These are phyloP conservation scores for Peromyscus polionotus DNA, from an alignment of 2,113 vertebrate genomes.

Conservation along the genomic window DNA sequence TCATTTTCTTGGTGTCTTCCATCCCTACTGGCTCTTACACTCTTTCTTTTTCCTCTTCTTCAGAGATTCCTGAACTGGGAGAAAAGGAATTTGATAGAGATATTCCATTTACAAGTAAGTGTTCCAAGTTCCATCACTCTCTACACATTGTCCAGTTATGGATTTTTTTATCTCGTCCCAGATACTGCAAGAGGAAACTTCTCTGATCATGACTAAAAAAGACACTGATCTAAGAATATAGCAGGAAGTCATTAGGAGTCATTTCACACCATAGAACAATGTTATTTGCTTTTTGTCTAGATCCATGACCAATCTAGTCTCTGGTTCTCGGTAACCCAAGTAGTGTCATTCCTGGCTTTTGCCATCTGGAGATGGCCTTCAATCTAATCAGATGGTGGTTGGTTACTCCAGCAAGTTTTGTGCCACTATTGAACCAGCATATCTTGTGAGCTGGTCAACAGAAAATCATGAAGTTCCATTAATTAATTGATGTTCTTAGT, in stretches of 20 bases:
- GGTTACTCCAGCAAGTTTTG: not conserved
- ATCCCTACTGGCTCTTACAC: not conserved
- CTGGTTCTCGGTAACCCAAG: not conserved
- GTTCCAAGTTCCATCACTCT: not conserved
- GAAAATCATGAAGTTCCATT: not conserved
- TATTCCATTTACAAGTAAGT: not conserved
- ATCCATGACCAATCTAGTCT: not conserved
- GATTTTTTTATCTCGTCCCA: not conserved
- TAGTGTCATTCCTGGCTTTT: not conserved
- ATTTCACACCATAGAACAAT: not conserved
- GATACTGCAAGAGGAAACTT: not conserved
- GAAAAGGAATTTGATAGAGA: not conserved
- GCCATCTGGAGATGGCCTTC: not conserved
- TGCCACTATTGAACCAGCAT: not conserved
- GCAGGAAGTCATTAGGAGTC: not conserved
- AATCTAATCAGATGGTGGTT: not conserved
- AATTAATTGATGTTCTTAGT: not conserved
- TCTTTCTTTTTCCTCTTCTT: not conserved
- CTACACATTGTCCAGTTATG: not conserved
- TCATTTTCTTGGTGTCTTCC: not conserved
- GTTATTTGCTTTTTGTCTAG: not conserved
- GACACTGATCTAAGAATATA: not conserved
- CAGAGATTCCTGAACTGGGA: not conserved
- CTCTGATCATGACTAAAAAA: not conserved
- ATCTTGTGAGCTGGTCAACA: not conserved